These are phyloP conservation scores for Darevskia mixta DNA, from an alignment of 2,797 vertebrate species.

Conservation along the genomic window DNA sequence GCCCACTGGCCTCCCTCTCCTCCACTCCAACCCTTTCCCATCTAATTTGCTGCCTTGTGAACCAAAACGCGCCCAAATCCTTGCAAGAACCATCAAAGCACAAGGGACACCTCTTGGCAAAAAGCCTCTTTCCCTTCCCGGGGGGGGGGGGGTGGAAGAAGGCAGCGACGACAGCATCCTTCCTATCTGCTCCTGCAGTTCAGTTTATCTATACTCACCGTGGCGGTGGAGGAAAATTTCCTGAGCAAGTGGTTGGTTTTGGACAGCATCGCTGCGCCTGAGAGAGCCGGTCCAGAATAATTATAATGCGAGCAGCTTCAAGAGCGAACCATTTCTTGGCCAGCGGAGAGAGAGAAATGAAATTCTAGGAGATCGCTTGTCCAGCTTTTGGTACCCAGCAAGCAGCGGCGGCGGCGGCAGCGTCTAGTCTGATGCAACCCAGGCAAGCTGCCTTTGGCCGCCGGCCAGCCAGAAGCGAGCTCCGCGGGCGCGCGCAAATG, in stretches of 20 bases:
- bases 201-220: slow-evolving; percentile 78
- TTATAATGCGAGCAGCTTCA: too few species aligned
- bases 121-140: not conserved
- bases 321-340: not conserved
- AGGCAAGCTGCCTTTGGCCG: not conserved
- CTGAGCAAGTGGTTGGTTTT: slow-evolving; percentile 79
- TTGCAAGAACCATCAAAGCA: not conserved
- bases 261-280: slow-evolving; percentile 82
- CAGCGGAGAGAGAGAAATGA: not conserved
- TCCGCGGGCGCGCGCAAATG: not conserved
- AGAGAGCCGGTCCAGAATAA: too few species aligned
- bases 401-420: not conserved
- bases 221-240: slow-evolving; percentile 83
- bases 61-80: not conserved
- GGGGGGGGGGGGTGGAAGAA: not conserved
- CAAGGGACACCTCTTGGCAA: not conserved
- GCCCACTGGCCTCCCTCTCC: not conserved
- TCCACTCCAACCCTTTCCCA: not conserved
- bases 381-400: not conserved
- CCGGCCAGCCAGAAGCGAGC: not conserved
- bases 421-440: slow-evolving; percentile 37
- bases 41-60: not conserved
- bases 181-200: not conserved
- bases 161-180: not conserved
- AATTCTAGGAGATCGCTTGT: not conserved